Evolutionary conservation across 2,888 invertebrate genomes (phyloP).

Genomic region (Cataglyphis cursor): DNA sequence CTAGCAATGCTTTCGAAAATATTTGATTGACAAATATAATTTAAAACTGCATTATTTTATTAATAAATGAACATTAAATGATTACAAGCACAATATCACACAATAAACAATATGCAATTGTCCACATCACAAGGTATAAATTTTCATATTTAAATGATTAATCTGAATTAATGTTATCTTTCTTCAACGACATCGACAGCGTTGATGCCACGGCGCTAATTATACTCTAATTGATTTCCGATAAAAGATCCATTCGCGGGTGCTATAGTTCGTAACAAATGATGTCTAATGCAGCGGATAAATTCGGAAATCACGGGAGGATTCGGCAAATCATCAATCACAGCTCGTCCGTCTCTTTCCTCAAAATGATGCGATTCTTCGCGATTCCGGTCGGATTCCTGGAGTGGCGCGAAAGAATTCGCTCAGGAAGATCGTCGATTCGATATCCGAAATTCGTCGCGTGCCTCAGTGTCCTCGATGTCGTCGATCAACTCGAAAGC

Average conservation of each 20-base stretch:
- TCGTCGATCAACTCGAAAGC: constrained; percentile 56
- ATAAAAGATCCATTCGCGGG: constrained; percentile 41
- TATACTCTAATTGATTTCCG: constrained; percentile 51
- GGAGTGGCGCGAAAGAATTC: constrained; percentile 40
- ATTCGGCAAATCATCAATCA: constrained; percentile 40
- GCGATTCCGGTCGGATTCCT: constrained; percentile 22
- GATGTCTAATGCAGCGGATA: constrained; percentile 40
- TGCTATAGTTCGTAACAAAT: constrained; percentile 29
- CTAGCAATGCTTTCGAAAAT: neutral
- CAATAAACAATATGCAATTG: neutral
- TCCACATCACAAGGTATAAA: neutral
- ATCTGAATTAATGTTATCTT: neutral
- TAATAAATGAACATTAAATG: neutral
- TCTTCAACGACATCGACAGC: neutral
- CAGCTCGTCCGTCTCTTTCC: constrained; percentile 37
- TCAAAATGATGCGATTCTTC: constrained; percentile 31
- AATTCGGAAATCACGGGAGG: constrained; percentile 35
- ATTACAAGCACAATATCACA: neutral
- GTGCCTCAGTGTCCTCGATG: constrained; percentile 46
- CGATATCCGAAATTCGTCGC: constrained; percentile 58
- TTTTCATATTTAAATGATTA: neutral
- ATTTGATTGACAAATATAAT: neutral
- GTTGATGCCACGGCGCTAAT: constrained; percentile 12
- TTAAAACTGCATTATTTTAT: neutral
- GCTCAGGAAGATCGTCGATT: constrained; percentile 39